Evolutionary conservation across 2,888 invertebrate species (phyloP).

Genomic region (Oligia strigilis): DNA sequence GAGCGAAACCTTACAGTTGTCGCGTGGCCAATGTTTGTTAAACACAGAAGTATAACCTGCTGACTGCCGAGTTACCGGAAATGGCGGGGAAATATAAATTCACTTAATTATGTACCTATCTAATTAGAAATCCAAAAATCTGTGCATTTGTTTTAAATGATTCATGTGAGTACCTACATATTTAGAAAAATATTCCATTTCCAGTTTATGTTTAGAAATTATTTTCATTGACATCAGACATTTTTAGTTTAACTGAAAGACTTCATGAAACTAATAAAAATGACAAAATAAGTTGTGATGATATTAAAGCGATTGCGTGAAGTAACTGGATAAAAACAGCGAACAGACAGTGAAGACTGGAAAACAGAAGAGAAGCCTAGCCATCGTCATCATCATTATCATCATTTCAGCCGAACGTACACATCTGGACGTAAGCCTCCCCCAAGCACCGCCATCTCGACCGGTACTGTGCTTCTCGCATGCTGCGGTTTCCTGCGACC

Average conservation of each 20-base stretch:
- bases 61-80: conserved; percentile 19
- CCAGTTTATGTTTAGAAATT: not conserved
- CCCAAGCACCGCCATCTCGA: too few species aligned
- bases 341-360: not conserved
- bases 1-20: conserved; percentile 62
- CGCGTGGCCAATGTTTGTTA: conserved; percentile 75
- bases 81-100: not conserved
- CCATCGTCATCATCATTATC: too few species aligned
- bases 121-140: not conserved
- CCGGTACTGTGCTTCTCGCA: too few species aligned
- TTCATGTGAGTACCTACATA: not conserved
- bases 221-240: not conserved
- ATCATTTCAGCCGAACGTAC: not conserved
- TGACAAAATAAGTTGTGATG: not conserved
- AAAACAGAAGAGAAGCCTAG: not conserved
- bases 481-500: too few species aligned
- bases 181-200: not conserved
- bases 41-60: conserved; percentile 66
- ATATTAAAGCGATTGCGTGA: not conserved
- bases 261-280: not conserved
- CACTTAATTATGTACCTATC: not conserved
- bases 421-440: not conserved
- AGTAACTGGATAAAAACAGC: not conserved
- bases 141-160: not conserved
- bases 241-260: not conserved